Evolutionary conservation across 2,888 invertebrate genomes (phyloP).

Genomic region (Eledona agricola): DNA sequence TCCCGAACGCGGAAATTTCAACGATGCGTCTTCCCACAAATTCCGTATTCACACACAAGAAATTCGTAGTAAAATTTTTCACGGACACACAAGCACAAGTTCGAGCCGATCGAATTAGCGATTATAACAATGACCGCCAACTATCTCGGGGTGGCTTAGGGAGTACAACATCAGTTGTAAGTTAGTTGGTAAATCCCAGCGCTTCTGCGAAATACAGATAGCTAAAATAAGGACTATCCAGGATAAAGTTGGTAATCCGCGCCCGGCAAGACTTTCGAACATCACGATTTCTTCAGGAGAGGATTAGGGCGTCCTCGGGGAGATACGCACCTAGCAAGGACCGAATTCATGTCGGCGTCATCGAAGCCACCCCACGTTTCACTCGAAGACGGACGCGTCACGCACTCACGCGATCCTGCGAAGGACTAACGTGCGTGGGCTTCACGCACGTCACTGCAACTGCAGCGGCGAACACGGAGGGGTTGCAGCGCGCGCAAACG

Average conservation of each 20-base stretch:
- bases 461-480: constrained; percentile 51
- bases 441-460: constrained; percentile 58
- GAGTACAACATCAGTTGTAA: constrained; percentile 27
- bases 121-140: constrained; percentile 44
- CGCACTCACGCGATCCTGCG: constrained; percentile 48
- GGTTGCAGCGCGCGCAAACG: constrained; percentile 61
- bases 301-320: constrained; percentile 14
- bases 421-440: constrained; percentile 50
- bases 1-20: constrained; percentile 27
- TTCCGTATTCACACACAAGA: no score
- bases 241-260: constrained; percentile 49
- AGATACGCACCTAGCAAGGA: constrained; percentile 33
- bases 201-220: constrained; percentile 59
- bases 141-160: constrained; percentile 46
- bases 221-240: constrained; percentile 54
- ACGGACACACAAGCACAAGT: not conserved
- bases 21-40: constrained; percentile 27
- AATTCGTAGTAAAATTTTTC: not conserved
- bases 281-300: constrained; percentile 46
- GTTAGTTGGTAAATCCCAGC: constrained; percentile 53
- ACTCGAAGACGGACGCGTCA: constrained; percentile 43
- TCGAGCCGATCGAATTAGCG: constrained; percentile 15
- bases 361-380: constrained; percentile 36
- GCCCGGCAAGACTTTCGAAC: constrained; percentile 44
- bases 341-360: constrained; percentile 33